phyloP scores from a whole-genome alignment of 1,140 invertebrate genomes.

The Leptopilina clavipes region DNA sequence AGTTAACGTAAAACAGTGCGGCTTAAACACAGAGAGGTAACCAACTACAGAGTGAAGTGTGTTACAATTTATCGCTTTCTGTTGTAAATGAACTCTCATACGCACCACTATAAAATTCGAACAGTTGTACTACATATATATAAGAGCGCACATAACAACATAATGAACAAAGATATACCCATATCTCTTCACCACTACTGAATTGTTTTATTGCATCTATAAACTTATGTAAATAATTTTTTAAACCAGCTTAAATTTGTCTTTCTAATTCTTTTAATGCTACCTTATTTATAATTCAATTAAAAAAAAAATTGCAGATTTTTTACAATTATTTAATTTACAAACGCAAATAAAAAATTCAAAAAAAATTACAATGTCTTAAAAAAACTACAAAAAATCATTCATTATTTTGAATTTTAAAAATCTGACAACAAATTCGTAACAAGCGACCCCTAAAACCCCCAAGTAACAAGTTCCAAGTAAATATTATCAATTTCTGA shows the following conservation, averaged over 20 bases:
- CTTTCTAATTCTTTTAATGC: not conserved
- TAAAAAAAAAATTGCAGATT: too few relatives aligned
- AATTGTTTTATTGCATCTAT: not conserved
- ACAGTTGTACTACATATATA: slow-evolving; percentile 55
- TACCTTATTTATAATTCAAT: too few relatives aligned
- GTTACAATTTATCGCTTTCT: slow-evolving; percentile 63
- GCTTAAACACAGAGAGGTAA: slow-evolving; percentile 46
- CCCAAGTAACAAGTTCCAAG: too few relatives aligned
- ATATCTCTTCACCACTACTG: slow-evolving; percentile 42
- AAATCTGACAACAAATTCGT: too few relatives aligned
- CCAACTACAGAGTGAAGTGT: slow-evolving; percentile 62
- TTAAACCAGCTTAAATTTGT: slow-evolving; percentile 8
- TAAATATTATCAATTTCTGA: too few relatives aligned
- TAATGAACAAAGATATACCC: slow-evolving; percentile 70
- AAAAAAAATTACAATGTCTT: too few relatives aligned
- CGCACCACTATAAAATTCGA: slow-evolving; percentile 43
- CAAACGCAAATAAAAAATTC: too few relatives aligned
- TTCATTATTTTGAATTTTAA: too few relatives aligned
- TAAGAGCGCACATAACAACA: slow-evolving; percentile 65
- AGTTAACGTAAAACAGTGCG: slow-evolving; percentile 46
- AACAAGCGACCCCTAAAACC: too few relatives aligned
- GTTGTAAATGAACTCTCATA: slow-evolving; percentile 39
- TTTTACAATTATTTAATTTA: too few relatives aligned
- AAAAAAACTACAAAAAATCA: too few relatives aligned
- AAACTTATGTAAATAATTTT: not conserved